phyloP scores from a whole-genome alignment of 2,113 vertebrate species.

The Microtus oregoni region DNA sequence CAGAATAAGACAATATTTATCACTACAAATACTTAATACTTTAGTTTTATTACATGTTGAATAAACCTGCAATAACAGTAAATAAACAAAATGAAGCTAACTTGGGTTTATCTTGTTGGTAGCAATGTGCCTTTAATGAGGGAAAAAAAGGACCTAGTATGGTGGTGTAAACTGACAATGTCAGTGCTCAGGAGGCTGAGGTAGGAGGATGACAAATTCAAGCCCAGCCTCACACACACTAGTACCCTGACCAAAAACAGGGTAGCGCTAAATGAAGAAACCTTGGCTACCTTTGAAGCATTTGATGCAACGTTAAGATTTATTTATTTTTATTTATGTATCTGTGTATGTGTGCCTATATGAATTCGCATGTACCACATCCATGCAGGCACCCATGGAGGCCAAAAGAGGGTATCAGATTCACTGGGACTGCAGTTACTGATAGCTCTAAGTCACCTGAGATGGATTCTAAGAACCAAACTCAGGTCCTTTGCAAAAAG shows the following conservation, averaged over 20 bases:
- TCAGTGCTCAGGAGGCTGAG: background rate
- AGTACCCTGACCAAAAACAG: background rate
- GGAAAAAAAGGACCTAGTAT: background rate
- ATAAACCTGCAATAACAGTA: background rate
- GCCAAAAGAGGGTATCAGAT: background rate
- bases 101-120: background rate
- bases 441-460: background rate
- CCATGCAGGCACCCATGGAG: background rate
- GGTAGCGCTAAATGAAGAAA: background rate
- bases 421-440: background rate
- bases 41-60: background rate
- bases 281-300: background rate
- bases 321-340: slow-evolving; percentile 21
- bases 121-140: slow-evolving; percentile 4
- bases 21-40: slow-evolving; percentile 13
- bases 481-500: background rate
- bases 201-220: background rate
- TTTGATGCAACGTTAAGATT: slow-evolving; percentile 22
- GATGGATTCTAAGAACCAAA: background rate
- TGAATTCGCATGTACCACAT: background rate
- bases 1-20: background rate
- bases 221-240: background rate
- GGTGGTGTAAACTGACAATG: background rate
- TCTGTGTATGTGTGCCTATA: background rate
- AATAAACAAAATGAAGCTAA: slow-evolving; percentile 38